Evolutionary conservation across 2,797 vertebrate genomes (phyloP), one percentile per base, ranked within the genome.

Genomic region (Lacerta bilineata): DNA sequence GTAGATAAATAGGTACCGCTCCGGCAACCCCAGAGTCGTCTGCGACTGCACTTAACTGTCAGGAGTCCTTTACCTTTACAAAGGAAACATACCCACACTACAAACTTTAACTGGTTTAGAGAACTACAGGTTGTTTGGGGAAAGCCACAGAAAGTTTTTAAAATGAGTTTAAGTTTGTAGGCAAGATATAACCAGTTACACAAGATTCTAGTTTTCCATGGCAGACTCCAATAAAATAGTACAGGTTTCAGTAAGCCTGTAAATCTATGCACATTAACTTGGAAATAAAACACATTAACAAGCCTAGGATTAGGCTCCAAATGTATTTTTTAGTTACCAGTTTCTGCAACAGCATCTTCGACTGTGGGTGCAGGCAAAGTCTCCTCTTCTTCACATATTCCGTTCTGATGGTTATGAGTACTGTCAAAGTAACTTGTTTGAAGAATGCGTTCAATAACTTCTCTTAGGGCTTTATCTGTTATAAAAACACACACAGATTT

Each of bases 371-470:
- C 88, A 1, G 97, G 95, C 85, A 96, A 83, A 91, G 97, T 89
- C 89, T 98, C 98, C 39, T 98, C 98, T 71, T 98, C 98, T 92
- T 98, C 98, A 95, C 98, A 99, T 0, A 98, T 95, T 18, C 99
- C 99, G 0, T 99, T 99, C 94, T 98, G 98, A 95, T 99, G 98
- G 87, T 97, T 97, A 85, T 98, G 98, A 83, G 97, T 97, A 95
- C 97, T 98, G 94, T 99, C 98, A 91, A 99, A 99, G 96, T 99
- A 99, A 91, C 97, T 98, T 93, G 98, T 99, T 91, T 97, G 97
- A 90, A 99, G 97, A 93, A 99, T 97, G 89, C 98, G 98, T 94
- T 99, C 98, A 91, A 99, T 95, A 59, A 97, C 95, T 85, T 98
- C 98, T 96, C 98, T 99, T 93, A 99, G 95, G 25, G 96, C 96